Base-by-base conservation (phyloP, 2,797 vertebrate genomes). In the Tiaroga cobitis region DNA sequence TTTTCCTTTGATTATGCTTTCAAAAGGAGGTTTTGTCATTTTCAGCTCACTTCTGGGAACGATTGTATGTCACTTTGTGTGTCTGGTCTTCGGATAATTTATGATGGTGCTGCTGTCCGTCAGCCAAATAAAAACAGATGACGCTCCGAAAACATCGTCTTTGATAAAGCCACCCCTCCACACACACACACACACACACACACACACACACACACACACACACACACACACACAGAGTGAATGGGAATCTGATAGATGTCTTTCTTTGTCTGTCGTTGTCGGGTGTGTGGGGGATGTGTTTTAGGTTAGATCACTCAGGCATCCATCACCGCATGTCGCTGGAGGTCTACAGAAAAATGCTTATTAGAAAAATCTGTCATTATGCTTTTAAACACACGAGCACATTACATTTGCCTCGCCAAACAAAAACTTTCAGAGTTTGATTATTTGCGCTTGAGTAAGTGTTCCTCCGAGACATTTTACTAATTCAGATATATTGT, bases 261-360 rank as follows among this genome's bases (percentile, higher is more conserved):
- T 59, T 79, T 85, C 75, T 87, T 87, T 87, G 80, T 86, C 59
- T 85, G 63, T 68, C 26, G n/a, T 77, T 49, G 39, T 26, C 16
- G 67, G 46, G 74, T 81, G 29, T 73, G 61, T 74, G 69, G 74
- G 65, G 80, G 89, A 68, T 84, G 81, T 84, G 81, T 77, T 76
- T 80, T 83, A 77, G 89, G 82, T 88, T 86, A 83, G 70, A 74
- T 67, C 80, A 69, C 65, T 83, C 54, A 81, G 80, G 81, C 91
- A 90, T 94, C 94, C 95, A 95, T 95, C 93, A 94, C 86, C 49
- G 86, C 82, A 87, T 93, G 93, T 93, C 93, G 94, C 91, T 92
- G 91, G 91, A 91, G 91, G 92, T 92, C 92, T 93, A 93, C 93
- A 92, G 93, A 94, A 94, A 94, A 95, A 93, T 94, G 92, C 93